Base-by-base conservation (phyloP, 1,140 invertebrate species). In the Drosophila obscura region DNA sequence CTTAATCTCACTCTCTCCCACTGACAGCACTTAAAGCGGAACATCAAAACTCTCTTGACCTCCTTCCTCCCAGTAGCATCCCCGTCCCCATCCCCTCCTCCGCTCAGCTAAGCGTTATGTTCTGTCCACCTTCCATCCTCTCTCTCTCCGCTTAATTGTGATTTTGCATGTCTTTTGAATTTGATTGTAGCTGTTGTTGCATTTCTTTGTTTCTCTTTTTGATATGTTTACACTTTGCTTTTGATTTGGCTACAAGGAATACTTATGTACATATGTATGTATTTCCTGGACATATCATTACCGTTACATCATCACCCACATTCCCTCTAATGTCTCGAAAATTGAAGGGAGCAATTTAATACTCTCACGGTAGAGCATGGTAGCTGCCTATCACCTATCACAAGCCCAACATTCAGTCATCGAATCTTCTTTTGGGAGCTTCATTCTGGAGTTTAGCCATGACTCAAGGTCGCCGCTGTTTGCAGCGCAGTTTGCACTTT, bases 381-480 rank as follows among this genome's bases (percentile, higher is more conserved):
- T 35, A 11, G 31, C 4, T 11, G 31, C 9, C 31, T 35, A 9
- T 15, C 15, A 16, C 35, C 11, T 35, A 9, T 15, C 15, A 16
- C 35, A 5, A 19, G 19, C 24, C 56, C 11, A 44, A 13, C 35
- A 62, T 62, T 44, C 26, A 1, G 0, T 6, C n/a, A 9, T 5
- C 31, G 9, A 35, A 35, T 35, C 31, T 9, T 50, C 24, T 26
- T 35, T 26, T 4, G 8, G 8, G 39, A 19, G 39, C 43, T 39
- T 44, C 19, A 35, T 73, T 56, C 57, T 69, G 58, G 58, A 1
- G 28, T 1, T 68, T 78, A 76, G 82, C 57, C 74, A 60, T 68
- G 69, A 22, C 78, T 55, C 83, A 88, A 88, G 82, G 83, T 78
- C 83, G 73, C 58, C 2, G 39, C 43, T 48, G 41, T 16, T 58